phyloP scores from a whole-genome alignment of 2,888 invertebrate genomes.

The Biston stratarius region DNA sequence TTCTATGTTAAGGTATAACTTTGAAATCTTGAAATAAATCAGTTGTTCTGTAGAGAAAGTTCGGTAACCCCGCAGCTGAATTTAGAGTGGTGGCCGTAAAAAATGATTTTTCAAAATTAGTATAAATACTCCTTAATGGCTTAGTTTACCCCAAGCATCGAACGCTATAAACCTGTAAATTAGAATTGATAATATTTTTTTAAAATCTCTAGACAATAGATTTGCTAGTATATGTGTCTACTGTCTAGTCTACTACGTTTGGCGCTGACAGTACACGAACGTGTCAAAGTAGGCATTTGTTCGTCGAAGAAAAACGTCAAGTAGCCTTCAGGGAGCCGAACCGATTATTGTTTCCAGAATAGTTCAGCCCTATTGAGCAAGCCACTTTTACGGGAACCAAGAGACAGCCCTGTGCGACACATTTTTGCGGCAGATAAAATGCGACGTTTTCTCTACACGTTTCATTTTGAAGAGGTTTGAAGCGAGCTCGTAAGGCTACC shows the following conservation, averaged over 20 bases:
- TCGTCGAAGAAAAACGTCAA: conserved; percentile 28
- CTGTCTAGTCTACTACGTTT: conserved; percentile 25
- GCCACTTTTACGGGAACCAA: conserved; percentile 24
- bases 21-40: no score
- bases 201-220: conserved; percentile 7
- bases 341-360: conserved; percentile 35
- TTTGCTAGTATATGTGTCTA: conserved; percentile 9
- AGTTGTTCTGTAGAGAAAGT: no score
- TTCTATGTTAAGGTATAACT: no score
- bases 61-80: no score
- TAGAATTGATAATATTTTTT: background rate
- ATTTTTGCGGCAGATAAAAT: conserved; percentile 31
- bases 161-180: background rate
- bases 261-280: conserved; percentile 39
- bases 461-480: conserved; percentile 22
- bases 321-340: conserved; percentile 34
- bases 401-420: conserved; percentile 27
- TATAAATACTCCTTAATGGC: no score
- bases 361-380: conserved; percentile 26
- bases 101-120: no score
- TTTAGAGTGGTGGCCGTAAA: no score
- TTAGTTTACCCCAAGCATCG: no score
- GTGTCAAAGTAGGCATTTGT: conserved; percentile 43
- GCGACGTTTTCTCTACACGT: conserved; percentile 23
- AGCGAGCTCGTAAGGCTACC: conserved; percentile 10